A percentile compares a stretch with the other conserved stretches of the same genome.
These are phyloP conservation scores for Caenorhabditis sp. DNA, from an alignment of 2,888 invertebrate species.

Conservation along the genomic window DNA sequence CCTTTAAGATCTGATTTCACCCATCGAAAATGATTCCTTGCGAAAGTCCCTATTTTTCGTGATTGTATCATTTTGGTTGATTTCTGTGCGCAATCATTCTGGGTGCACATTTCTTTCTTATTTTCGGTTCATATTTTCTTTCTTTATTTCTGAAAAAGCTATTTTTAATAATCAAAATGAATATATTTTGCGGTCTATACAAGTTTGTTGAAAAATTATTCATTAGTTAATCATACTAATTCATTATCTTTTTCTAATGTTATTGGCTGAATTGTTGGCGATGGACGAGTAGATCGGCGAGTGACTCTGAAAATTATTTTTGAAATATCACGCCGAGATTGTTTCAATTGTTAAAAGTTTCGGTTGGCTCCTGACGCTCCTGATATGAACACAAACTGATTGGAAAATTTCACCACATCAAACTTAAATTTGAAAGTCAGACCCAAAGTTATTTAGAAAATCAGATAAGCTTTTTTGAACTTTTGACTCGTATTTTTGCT, in stretches of 20 bases:
- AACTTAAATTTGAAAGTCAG: too few relatives aligned
- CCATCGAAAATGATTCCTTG: too few relatives aligned
- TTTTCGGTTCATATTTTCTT: neutral
- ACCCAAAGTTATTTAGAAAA: too few relatives aligned
- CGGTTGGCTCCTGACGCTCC: too few relatives aligned
- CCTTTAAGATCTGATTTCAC: neutral
- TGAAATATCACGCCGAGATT: too few relatives aligned
- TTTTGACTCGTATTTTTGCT: too few relatives aligned
- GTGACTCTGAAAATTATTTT: slow-evolving; percentile 14
- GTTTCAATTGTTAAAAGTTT: too few relatives aligned
- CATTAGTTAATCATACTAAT: neutral
- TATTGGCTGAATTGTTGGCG: neutral
- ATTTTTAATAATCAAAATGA: slow-evolving; percentile 13
- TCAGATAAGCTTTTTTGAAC: too few relatives aligned
- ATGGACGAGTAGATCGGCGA: neutral
- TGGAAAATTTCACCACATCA: too few relatives aligned
- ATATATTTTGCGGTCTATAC: slow-evolving; percentile 21
- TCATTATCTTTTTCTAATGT: slow-evolving; percentile 1
- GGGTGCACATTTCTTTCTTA: neutral
- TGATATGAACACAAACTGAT: too few relatives aligned
- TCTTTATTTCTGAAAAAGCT: neutral
- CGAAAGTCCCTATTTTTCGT: neutral
- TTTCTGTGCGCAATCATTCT: neutral
- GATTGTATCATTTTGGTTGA: neutral
- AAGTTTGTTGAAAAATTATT: neutral